phyloP scores from a whole-genome alignment of 2,888 invertebrate genomes.

The Eristalis tenax region DNA sequence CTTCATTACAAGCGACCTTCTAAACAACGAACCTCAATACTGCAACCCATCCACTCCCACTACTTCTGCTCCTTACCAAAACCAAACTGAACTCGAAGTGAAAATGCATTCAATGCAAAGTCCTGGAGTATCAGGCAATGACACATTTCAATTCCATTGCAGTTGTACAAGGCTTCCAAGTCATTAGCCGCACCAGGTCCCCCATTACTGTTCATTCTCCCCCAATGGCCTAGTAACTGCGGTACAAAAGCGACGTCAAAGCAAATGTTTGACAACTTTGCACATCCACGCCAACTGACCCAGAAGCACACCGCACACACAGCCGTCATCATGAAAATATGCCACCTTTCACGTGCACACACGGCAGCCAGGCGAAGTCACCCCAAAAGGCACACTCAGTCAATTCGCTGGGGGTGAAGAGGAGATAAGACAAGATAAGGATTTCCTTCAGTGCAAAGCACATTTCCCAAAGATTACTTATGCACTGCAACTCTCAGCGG shows the following conservation, averaged over 20 bases:
- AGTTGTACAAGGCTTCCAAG: too few relatives aligned
- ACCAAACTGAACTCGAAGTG: too few relatives aligned
- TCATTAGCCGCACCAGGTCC: not conserved
- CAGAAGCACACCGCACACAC: not conserved
- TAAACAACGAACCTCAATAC: too few relatives aligned
- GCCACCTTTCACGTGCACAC: not conserved
- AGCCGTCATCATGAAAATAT: not conserved
- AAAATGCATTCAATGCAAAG: too few relatives aligned
- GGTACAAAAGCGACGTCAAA: not conserved
- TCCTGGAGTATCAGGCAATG: too few relatives aligned
- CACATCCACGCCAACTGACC: not conserved
- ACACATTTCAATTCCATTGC: too few relatives aligned
- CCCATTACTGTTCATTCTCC: not conserved
- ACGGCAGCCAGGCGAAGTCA: not conserved
- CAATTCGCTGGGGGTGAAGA: not conserved
- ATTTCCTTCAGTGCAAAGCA: not conserved
- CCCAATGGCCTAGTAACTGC: not conserved
- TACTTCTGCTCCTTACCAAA: too few relatives aligned
- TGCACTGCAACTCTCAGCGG: not conserved
- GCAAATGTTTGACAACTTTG: not conserved
- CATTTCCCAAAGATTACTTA: conserved; percentile 16
- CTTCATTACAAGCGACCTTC: too few relatives aligned
- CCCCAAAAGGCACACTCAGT: not conserved
- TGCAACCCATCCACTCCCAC: too few relatives aligned
- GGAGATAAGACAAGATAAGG: not conserved